Evolutionary conservation across 2,888 invertebrate species (phyloP).

Genomic region (Mythimna ferrago): DNA sequence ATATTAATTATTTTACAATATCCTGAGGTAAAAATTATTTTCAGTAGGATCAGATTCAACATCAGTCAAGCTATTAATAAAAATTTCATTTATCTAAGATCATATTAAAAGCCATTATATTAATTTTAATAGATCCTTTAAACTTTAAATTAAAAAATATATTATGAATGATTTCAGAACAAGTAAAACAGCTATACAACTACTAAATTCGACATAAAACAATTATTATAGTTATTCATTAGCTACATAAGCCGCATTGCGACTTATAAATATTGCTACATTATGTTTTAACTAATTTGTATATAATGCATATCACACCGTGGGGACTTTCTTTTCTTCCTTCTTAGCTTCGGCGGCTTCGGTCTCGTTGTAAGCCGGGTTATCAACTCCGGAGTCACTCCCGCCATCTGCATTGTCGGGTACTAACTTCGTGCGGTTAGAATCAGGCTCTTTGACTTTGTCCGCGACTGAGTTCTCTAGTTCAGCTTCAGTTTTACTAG

Average conservation of each 20-base stretch:
- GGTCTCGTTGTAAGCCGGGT: constrained; percentile 83
- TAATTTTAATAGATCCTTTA: neutral
- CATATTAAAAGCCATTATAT: neutral
- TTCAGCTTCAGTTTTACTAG: constrained; percentile 69
- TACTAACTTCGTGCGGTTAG: constrained; percentile 69
- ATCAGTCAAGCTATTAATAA: neutral
- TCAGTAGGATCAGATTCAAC: constrained; percentile 9
- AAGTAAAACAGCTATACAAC: constrained; percentile 11
- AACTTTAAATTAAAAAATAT: neutral
- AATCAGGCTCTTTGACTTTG: constrained; percentile 60
- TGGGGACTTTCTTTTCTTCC: constrained; percentile 68
- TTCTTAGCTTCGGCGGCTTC: constrained; percentile 75
- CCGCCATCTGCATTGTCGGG: constrained; percentile 84
- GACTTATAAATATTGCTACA: constrained; percentile 61
- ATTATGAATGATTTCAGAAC: neutral
- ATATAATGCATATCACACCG: constrained; percentile 64
- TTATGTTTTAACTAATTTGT: constrained; percentile 43
- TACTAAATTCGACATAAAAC: constrained; percentile 56
- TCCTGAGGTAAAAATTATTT: neutral
- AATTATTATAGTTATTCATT: constrained; percentile 43
- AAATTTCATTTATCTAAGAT: neutral
- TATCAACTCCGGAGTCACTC: constrained; percentile 87
- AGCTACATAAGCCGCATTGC: constrained; percentile 10
- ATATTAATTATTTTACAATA: constrained; percentile 6
- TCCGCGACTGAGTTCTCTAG: constrained; percentile 57